phyloP scores from a whole-genome alignment of 2,113 vertebrate species.

The Kobus ellipsiprymnus region DNA sequence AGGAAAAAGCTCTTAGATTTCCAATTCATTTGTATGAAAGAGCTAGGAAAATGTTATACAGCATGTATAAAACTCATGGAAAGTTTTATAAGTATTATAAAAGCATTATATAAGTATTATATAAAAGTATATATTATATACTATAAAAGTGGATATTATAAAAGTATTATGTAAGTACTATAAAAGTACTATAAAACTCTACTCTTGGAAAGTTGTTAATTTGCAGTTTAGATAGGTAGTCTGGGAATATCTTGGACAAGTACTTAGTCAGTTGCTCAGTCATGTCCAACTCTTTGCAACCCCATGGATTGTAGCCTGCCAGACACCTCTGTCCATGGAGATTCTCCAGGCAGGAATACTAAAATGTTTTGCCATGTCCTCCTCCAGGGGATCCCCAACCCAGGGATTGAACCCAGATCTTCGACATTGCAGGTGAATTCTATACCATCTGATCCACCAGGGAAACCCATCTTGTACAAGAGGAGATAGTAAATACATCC shows the following conservation, averaged over 20 bases:
- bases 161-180: not conserved
- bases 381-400: not conserved
- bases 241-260: not conserved
- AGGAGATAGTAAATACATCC: not conserved
- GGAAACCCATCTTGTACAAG: not conserved
- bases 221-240: not conserved
- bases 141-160: not conserved
- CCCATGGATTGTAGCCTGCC: not conserved
- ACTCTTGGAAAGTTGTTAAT: not conserved
- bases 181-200: not conserved
- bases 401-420: not conserved
- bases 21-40: not conserved
- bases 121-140: not conserved
- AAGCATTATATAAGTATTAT: not conserved
- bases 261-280: not conserved
- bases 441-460: not conserved
- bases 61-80: not conserved
- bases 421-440: not conserved
- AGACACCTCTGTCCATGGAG: not conserved
- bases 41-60: not conserved
- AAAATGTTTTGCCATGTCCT: not conserved
- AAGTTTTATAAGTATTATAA: not conserved
- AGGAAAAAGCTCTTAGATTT: not conserved
- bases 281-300: not conserved
- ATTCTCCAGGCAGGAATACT: not conserved